phyloP scores from a whole-genome alignment of 2,797 vertebrate species.

The Xerus rutilus region DNA sequence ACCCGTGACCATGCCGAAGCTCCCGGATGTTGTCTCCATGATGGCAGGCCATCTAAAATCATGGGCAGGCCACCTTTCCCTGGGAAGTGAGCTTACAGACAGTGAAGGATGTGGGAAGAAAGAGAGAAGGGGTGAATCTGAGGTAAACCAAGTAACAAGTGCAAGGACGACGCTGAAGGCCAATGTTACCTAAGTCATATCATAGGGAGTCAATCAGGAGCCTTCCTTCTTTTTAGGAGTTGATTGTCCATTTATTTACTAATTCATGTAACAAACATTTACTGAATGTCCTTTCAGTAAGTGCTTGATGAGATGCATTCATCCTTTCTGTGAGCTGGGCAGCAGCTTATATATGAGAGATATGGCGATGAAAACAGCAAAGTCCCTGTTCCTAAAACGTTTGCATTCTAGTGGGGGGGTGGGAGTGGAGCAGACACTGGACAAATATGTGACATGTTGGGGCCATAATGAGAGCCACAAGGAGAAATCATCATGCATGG shows the following conservation, averaged over 20 bases:
- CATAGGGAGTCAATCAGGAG: neutral
- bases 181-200: neutral
- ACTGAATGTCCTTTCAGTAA: neutral
- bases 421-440: neutral
- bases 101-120: neutral
- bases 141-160: neutral
- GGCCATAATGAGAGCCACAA: neutral
- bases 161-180: neutral
- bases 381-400: neutral
- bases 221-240: neutral
- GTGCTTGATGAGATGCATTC: neutral
- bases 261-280: neutral
- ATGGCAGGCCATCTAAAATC: neutral
- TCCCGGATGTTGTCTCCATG: neutral
- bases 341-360: neutral
- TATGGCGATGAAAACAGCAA: neutral
- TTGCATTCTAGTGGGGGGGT: neutral
- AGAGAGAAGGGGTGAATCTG: neutral
- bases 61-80: rapidly evolving
- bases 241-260: neutral
- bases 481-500: neutral
- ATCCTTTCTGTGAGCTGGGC: neutral
- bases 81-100: neutral
- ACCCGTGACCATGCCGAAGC: rapidly evolving
- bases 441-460: neutral